A percentile compares a stretch with the other conserved stretches of the same genome.
Evolutionary conservation across 1,140 invertebrate species (phyloP).

Genomic region (Chrysoperla carnea): DNA sequence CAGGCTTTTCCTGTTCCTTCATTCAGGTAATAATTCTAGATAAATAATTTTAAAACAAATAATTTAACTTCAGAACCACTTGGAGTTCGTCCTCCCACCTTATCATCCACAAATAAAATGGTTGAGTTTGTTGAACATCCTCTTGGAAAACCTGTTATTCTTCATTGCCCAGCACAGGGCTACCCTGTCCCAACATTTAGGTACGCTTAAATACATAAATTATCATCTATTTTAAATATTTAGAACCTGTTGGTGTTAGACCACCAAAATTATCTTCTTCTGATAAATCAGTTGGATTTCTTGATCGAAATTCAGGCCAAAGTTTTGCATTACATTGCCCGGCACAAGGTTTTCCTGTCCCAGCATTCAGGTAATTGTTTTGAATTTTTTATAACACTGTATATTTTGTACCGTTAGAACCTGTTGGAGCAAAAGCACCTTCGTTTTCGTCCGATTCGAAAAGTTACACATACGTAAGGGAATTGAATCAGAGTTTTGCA

Average conservation of each 20-base stretch:
- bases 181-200: conserved; percentile 49
- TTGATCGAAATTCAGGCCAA: conserved; percentile 27
- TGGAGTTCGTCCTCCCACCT: conserved; percentile 30
- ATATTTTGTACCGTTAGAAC: conserved; percentile 25
- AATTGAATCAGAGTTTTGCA: conserved; percentile 27
- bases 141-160: conserved; percentile 16
- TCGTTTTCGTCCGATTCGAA: conserved; percentile 36
- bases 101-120: conserved; percentile 22
- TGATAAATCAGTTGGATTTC: conserved; percentile 37
- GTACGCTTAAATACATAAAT: conserved; percentile 1
- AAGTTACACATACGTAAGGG: conserved; percentile 26
- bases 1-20: conserved; percentile 47
- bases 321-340: conserved; percentile 37
- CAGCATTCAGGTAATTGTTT: conserved; percentile 34
- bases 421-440: conserved; percentile 40
- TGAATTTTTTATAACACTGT: conserved; percentile 1
- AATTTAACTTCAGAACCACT: conserved; percentile 35
- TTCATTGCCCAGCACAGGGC: conserved; percentile 43
- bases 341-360: conserved; percentile 45
- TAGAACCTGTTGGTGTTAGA: conserved; percentile 37
- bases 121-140: conserved; percentile 24
- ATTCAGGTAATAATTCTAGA: conserved; percentile 34
- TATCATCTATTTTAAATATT: conserved; percentile 7
- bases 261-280: conserved; percentile 48
- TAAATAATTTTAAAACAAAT: conserved; percentile 9